A percentile compares a stretch with the other conserved stretches of the same genome.
phyloP scores from a whole-genome alignment of 1,140 invertebrate genomes.

The Capitella teleta region DNA sequence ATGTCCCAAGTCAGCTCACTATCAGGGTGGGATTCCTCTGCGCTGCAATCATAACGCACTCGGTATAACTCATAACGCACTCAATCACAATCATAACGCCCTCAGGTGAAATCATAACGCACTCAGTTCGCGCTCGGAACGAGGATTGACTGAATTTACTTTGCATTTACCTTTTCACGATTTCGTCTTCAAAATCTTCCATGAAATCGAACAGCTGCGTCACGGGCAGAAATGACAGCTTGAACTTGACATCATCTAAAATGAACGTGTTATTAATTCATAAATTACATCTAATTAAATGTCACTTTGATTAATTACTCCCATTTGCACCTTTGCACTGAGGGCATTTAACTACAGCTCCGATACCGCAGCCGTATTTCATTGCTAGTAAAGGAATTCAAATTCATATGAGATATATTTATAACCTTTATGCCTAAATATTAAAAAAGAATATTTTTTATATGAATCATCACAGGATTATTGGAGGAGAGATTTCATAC shows the following conservation, averaged over 20 bases:
- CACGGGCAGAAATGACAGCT: conserved; percentile 25
- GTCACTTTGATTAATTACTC: no score
- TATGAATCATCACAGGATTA: no score
- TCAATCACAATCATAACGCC: neutral
- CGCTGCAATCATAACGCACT: conserved; percentile 23
- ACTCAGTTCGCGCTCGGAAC: no score
- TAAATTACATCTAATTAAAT: no score
- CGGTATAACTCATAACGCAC: neutral
- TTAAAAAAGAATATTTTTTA: no score
- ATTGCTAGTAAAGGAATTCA: no score
- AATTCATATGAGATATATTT: no score
- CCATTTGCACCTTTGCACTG: no score
- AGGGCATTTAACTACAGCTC: no score
- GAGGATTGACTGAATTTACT: no score
- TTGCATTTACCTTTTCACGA: conserved; percentile 43
- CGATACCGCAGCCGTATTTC: no score
- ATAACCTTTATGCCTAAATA: no score
- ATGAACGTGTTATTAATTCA: conserved; percentile 2
- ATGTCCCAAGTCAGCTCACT: conserved; percentile 48
- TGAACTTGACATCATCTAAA: conserved; percentile 24
- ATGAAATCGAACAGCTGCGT: conserved; percentile 42
- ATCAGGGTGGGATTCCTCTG: conserved; percentile 33
- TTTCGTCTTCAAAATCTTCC: conserved; percentile 40
- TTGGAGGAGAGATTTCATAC: neutral
- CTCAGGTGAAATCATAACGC: neutral